phyloP scores from a whole-genome alignment of 2,797 vertebrate genomes.

The Neosilurus mollespiculum region DNA sequence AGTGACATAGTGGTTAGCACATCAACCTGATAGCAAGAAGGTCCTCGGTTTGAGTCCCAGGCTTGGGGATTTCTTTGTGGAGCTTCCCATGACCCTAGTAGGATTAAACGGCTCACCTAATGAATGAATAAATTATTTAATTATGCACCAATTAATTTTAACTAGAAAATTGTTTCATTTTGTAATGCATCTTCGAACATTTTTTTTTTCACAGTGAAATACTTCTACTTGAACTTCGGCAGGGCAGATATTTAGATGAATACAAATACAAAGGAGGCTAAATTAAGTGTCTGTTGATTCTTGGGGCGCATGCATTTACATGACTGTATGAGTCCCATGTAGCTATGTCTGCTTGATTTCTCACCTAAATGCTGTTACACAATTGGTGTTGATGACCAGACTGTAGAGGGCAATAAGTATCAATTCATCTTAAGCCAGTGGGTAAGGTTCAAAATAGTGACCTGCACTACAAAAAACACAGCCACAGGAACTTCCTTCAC shows the following conservation, averaged over 20 bases:
- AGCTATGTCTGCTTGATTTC: conserved; percentile 62
- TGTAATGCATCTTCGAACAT: background rate
- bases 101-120: background rate
- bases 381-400: conserved; percentile 50
- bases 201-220: background rate
- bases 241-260: background rate
- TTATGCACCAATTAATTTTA: background rate
- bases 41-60: no score
- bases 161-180: background rate
- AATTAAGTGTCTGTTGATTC: conserved; percentile 52
- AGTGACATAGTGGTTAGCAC: no score
- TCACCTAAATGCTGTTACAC: conserved; percentile 60
- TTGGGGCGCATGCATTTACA: conserved; percentile 48
- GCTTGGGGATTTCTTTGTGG: no score
- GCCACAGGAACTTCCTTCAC: background rate
- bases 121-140: background rate
- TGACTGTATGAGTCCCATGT: conserved; percentile 49
- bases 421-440: conserved; percentile 35
- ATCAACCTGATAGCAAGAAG: no score
- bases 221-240: background rate
- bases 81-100: no score
- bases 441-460: conserved; percentile 16
- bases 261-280: background rate
- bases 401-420: conserved; percentile 52
- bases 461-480: conserved; percentile 17